Evolutionary conservation across 2,113 vertebrate species (phyloP).

Genomic region (Herpailurus yagouaroundi): DNA sequence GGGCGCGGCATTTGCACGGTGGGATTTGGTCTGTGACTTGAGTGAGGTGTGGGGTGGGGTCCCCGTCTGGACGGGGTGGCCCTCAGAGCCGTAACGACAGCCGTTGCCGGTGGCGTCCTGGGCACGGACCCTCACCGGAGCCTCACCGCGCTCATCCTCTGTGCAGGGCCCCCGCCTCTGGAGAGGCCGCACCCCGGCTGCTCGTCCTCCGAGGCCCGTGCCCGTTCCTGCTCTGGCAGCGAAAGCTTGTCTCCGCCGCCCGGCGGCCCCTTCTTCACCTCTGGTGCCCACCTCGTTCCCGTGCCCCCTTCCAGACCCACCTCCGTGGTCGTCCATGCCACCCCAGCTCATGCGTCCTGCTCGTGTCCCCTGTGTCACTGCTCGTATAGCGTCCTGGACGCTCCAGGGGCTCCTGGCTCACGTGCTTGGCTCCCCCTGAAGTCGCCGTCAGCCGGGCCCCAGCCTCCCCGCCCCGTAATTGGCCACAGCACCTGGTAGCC

Average conservation of each 20-base stretch:
- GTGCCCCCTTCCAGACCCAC: background rate
- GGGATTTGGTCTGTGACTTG: background rate
- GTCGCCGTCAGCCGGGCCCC: background rate
- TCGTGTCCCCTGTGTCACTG: no score
- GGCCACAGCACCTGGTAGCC: background rate
- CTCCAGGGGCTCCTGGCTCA: background rate
- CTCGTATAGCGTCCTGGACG: no score
- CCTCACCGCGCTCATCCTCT: background rate
- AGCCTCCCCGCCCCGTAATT: accelerated
- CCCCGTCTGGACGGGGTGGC: no score
- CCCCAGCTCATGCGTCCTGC: no score
- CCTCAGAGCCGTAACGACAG: background rate
- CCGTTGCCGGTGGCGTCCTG: accelerated
- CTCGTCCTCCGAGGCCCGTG: background rate
- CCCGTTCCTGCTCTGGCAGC: background rate
- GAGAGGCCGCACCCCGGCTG: background rate
- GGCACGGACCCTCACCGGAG: background rate
- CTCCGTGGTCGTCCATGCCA: no score
- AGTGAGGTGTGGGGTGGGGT: background rate
- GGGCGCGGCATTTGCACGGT: background rate
- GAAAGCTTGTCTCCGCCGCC: background rate
- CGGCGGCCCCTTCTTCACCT: background rate
- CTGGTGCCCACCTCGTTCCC: no score
- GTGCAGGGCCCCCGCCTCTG: background rate
- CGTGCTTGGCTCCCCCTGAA: no score